phyloP scores from a whole-genome alignment of 2,113 vertebrate genomes.

The Anguilla japonica region DNA sequence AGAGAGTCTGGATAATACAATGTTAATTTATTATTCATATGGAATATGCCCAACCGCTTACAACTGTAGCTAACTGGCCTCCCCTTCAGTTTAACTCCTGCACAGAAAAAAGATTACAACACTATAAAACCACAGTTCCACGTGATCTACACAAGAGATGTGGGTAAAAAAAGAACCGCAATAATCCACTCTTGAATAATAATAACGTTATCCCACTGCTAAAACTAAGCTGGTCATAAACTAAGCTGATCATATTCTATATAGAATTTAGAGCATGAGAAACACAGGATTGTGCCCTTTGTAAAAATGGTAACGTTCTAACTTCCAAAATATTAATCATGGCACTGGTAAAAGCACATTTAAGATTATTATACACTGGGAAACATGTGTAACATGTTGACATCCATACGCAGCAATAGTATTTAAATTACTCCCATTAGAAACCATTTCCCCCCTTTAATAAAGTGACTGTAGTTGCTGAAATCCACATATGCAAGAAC shows the following conservation, averaged over 20 bases:
- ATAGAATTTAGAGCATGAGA: background rate
- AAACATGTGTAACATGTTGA: background rate
- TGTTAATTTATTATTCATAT: slow-evolving; percentile 25
- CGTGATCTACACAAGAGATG: background rate
- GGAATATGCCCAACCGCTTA: slow-evolving; percentile 11
- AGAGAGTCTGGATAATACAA: slow-evolving; percentile 30
- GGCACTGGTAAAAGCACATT: background rate
- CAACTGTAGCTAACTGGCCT: background rate
- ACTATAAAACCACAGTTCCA: background rate
- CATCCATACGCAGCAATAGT: background rate
- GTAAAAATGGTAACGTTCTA: background rate
- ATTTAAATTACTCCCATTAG: background rate
- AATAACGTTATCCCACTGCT: background rate
- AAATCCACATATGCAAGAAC: background rate
- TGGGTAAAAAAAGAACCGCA: background rate
- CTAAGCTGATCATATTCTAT: slow-evolving; percentile 9
- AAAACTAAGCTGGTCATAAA: slow-evolving; percentile 13
- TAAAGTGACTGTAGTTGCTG: background rate
- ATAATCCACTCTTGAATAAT: background rate
- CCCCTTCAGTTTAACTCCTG: background rate
- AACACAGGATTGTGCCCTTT: background rate
- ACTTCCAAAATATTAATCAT: background rate
- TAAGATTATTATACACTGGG: background rate
- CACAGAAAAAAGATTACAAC: background rate
- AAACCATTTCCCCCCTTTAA: background rate